Evolutionary conservation across 2,797 vertebrate genomes (phyloP), one percentile per base, ranked within the genome.

Genomic region (Acanthornis magna): DNA sequence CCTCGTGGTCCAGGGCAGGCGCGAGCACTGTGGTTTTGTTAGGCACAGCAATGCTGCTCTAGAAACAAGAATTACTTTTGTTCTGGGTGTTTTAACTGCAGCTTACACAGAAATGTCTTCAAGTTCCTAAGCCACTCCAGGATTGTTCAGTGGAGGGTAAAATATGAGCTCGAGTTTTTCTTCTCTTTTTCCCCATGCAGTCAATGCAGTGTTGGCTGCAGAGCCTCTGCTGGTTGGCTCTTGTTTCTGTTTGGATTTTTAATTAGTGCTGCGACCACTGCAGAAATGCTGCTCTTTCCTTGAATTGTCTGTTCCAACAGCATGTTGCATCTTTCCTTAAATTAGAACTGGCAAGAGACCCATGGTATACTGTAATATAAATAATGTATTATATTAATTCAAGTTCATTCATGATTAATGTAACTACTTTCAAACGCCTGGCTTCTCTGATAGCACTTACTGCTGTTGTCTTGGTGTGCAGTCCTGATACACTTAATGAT

Each of bases 311-410:
- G 38, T 89, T 79, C 40, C 48, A 83, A 32, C 26, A 87, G 26
- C 26, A 30, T 34, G 27, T 66, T 94, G 81, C 57, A 60, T 79
- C 36, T 95, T 87, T 65, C 87, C 55, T 67, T 80, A 70, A 92
- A 80, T 84, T 90, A 48, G 76, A 94, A 60, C 55, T 9, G 36
- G 77, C 67, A 55, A 50, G 51, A 89, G 45, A 77, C 47, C 34
- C 25, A 16, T 60, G 73, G 57, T 63, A 73, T 79, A 66, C 30
- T 74, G 82, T 89, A 93, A 82, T 87, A 92, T 92, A 95, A 95
- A 91, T 94, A 88, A 93, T 85, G 73, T 91, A 92, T 86, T 73
- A 48, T 74, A 93, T 85, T 93, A 94, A 92, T 96, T 88, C 86
- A 70, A 58, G n/a, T 84, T 88, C 57, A 79, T 86, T 93, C 73